Evolutionary conservation across 2,888 invertebrate species (phyloP).

Genomic region (Lydus trimaculatus): DNA sequence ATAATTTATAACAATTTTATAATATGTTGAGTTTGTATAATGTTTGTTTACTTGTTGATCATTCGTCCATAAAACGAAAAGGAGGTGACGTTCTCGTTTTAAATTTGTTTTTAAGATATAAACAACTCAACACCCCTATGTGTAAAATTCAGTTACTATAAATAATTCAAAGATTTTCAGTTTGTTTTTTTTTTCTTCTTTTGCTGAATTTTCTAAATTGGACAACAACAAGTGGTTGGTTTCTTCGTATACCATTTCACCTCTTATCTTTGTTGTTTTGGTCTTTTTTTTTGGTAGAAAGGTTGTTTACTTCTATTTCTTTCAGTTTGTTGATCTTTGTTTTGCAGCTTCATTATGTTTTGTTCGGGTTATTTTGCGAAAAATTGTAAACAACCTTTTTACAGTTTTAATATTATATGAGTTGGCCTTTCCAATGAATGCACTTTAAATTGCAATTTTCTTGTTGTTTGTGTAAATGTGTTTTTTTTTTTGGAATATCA

Average conservation of each 20-base stretch:
- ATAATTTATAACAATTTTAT: slow-evolving; percentile 7
- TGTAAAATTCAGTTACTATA: neutral
- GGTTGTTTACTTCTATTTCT: neutral
- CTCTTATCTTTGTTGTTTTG: neutral
- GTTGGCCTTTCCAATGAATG: neutral
- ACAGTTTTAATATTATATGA: slow-evolving; percentile 1
- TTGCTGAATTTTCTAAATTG: no score
- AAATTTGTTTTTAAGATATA: neutral
- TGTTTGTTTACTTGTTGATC: slow-evolving; percentile 17
- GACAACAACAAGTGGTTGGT: neutral
- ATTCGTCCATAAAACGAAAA: slow-evolving; percentile 12
- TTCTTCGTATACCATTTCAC: neutral
- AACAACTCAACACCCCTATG: neutral
- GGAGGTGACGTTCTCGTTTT: slow-evolving; percentile 10
- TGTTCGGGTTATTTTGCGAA: neutral
- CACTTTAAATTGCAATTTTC: neutral
- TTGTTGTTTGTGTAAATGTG: neutral
- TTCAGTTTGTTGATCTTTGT: slow-evolving; percentile 6
- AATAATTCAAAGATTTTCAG: neutral
- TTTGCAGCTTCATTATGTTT: neutral
- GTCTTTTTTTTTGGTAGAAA: neutral
- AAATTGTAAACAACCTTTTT: slow-evolving; percentile 1
- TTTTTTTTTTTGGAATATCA: neutral
- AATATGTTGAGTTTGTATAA: slow-evolving; percentile 4
- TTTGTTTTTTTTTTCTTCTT: no score